A percentile compares a stretch with the other conserved stretches of the same genome.
phyloP scores from a whole-genome alignment of 92 coral and sea anemone species.

The Palythoa grandis region DNA sequence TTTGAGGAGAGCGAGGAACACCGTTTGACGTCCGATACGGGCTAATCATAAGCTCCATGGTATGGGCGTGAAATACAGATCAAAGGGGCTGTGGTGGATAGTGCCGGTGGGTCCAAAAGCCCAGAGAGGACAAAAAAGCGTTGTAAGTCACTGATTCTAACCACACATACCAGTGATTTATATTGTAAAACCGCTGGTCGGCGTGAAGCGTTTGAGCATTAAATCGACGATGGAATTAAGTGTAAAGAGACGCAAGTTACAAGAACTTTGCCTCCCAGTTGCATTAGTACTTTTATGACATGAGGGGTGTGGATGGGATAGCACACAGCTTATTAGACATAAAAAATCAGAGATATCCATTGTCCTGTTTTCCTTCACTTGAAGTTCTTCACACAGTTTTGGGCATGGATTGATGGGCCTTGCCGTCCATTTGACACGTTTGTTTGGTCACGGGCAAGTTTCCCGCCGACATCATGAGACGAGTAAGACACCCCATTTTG shows the following conservation, averaged over 20 bases:
- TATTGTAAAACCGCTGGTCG: background rate
- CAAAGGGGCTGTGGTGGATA: background rate
- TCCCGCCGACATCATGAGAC: background rate
- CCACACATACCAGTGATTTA: background rate
- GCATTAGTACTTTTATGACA: background rate
- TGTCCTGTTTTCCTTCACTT: background rate
- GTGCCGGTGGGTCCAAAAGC: background rate
- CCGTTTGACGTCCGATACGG: background rate
- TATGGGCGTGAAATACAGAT: background rate
- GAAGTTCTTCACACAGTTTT: background rate
- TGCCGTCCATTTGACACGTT: background rate
- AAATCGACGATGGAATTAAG: background rate
- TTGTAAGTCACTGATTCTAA: background rate
- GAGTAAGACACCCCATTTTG: background rate
- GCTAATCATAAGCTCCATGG: background rate
- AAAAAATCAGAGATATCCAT: background rate
- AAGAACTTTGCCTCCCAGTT: background rate
- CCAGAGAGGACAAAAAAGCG: background rate
- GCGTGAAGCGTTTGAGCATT: background rate
- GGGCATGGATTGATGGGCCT: background rate
- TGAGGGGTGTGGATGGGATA: background rate
- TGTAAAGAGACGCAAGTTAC: background rate
- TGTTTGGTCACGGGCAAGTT: background rate
- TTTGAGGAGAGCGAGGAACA: slow-evolving; percentile 18
- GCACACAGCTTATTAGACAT: background rate